Evolutionary conservation across 2,888 invertebrate genomes (phyloP).

Genomic region (Holacanthella duospinosa): DNA sequence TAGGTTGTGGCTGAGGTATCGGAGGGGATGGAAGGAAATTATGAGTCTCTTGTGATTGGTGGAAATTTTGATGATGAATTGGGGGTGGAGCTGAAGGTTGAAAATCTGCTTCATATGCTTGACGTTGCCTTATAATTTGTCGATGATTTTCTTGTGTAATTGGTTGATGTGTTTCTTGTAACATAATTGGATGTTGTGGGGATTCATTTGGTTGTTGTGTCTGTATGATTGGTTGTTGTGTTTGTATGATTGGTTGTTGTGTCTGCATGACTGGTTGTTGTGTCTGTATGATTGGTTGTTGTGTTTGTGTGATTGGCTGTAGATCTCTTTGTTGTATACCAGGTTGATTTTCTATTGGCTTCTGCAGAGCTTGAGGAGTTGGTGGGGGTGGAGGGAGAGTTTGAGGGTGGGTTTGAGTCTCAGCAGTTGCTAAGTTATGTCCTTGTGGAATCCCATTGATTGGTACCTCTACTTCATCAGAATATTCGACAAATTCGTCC

Average conservation of each 20-base stretch:
- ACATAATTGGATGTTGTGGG: not conserved
- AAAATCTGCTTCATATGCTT: not conserved
- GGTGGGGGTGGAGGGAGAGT: not conserved
- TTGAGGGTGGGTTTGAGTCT: not conserved
- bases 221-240: not conserved
- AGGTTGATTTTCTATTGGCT: too few relatives aligned
- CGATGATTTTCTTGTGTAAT: too few relatives aligned
- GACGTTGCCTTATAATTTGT: too few relatives aligned
- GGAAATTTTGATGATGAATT: conserved; percentile 2
- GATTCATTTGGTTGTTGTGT: not conserved
- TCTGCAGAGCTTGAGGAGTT: not conserved
- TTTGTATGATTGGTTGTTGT: not conserved
- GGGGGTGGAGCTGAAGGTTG: not conserved
- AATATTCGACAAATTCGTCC: conserved; percentile 28
- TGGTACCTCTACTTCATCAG: conserved; percentile 17
- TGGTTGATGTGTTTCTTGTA: not conserved
- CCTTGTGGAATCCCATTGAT: not conserved
- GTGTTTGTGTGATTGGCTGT: not conserved
- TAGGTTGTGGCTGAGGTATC: not conserved
- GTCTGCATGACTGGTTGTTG: not conserved
- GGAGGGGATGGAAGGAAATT: not conserved
- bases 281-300: not conserved
- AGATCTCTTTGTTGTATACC: too few relatives aligned
- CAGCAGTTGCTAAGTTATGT: not conserved
- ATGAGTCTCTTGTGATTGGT: not conserved